phyloP scores from a whole-genome alignment of 2,888 invertebrate genomes.

The Mesoligia furuncula region DNA sequence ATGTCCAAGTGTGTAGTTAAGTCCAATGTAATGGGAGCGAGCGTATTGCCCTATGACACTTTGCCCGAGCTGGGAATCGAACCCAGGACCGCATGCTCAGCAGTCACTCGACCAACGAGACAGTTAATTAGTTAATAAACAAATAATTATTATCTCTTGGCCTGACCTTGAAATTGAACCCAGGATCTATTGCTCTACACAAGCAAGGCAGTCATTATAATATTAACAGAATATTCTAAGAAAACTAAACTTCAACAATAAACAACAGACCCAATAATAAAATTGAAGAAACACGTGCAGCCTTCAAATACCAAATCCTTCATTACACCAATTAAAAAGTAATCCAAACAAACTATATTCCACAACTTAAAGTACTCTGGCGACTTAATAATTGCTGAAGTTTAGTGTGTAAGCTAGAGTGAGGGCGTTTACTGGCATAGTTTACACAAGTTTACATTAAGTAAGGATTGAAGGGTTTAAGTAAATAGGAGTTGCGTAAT shows the following conservation, averaged over 20 bases:
- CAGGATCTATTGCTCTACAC: neutral
- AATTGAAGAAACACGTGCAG: neutral
- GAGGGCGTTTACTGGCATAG: slow-evolving; percentile 51
- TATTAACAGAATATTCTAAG: neutral
- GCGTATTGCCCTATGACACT: too few relatives aligned
- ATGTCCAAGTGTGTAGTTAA: too few relatives aligned
- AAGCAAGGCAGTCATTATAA: neutral
- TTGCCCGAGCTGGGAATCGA: too few relatives aligned
- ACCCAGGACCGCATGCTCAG: too few relatives aligned
- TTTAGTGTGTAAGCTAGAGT: slow-evolving; percentile 59
- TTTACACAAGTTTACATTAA: slow-evolving; percentile 46
- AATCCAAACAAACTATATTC: slow-evolving; percentile 51
- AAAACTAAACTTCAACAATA: neutral
- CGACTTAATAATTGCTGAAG: slow-evolving; percentile 68
- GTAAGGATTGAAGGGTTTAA: slow-evolving; percentile 15
- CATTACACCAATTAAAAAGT: slow-evolving; percentile 53
- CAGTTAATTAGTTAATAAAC: neutral
- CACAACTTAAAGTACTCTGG: slow-evolving; percentile 60
- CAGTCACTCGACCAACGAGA: too few relatives aligned
- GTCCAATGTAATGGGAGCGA: too few relatives aligned
- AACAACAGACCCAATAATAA: neutral
- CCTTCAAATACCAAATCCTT: slow-evolving; percentile 15
- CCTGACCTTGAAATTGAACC: neutral
- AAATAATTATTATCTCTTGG: neutral
- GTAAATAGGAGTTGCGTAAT: neutral